A percentile compares a stretch with the other conserved stretches of the same genome.
Evolutionary conservation across 2,888 invertebrate species (phyloP).

Genomic region (Heliconius cydno): DNA sequence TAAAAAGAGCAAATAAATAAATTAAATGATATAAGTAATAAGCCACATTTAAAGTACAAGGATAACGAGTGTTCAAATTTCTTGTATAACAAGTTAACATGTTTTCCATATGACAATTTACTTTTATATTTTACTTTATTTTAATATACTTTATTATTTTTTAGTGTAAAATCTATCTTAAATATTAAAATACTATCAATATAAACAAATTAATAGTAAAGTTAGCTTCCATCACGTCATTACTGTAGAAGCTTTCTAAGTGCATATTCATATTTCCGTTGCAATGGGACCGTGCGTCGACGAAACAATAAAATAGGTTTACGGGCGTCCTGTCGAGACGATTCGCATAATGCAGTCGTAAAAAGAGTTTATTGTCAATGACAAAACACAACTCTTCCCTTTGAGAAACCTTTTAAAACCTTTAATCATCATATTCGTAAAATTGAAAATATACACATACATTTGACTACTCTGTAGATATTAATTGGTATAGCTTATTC

Average conservation of each 20-base stretch:
- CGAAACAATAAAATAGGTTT: conserved; percentile 68
- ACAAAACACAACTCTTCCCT: conserved; percentile 62
- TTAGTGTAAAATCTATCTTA: neutral
- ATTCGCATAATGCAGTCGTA: conserved; percentile 70
- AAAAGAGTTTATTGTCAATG: conserved; percentile 68
- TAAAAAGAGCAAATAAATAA: neutral
- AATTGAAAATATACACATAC: neutral
- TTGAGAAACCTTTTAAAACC: conserved; percentile 47
- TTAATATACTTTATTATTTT: neutral
- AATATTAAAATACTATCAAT: neutral
- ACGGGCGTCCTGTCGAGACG: conserved; percentile 60
- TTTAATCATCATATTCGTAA: conserved; percentile 12
- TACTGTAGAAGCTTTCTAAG: conserved; percentile 62
- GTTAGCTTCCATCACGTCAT: conserved; percentile 32
- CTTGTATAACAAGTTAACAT: neutral
- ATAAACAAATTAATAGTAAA: neutral
- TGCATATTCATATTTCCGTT: conserved; percentile 60
- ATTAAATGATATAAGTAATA: no score
- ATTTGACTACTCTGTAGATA: neutral
- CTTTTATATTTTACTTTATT: no score
- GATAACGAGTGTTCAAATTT: neutral
- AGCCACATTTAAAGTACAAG: neutral
- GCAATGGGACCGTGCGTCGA: conserved; percentile 59
- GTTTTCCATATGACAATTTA: neutral
- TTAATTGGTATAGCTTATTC: neutral